Evolutionary conservation across 2,113 vertebrate species (phyloP), one percentile per base, ranked within the genome.

Genomic region (Nyctereutes procyonoides): DNA sequence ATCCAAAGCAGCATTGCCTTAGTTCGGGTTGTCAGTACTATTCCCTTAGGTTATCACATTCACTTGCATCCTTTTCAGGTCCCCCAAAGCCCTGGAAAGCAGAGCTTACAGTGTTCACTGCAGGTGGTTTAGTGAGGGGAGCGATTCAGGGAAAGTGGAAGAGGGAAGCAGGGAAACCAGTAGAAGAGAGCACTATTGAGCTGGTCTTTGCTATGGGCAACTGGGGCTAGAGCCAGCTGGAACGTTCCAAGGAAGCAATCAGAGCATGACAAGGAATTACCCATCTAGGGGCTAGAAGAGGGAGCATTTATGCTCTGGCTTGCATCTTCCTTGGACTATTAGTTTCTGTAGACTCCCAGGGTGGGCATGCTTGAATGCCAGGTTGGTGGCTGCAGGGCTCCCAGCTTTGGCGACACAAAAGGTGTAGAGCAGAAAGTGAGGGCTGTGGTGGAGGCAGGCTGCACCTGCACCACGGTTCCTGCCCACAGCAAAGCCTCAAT

Each of bases 361-460:
- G 16, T 8, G 76, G 20, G 5, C 53, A 43, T 20, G 15, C 24
- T n/a, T 53, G 65, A 67, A 77, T 16, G 35, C 19, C 43, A 56
- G 10, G 15, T 12, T 43, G 38, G 20, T 13, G 8, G 35, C 73
- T 14, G 8, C 5, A 20, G 73, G 6, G 43, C 56, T 38, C 77
- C 28, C 55, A 19, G 28, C 12, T 22, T n/a, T 8, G 38, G 2
- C 26, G 7, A 35, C 3, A 3, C 0, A 8, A 43, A 53, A 90
- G 3, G 22, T 35, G 2, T 0, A 53, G 26, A 10, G 20, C 67
- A 24, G 43, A 51, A n/a, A 19, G 30, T 3, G 30, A n/a, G 20
- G 26, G 32, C 17, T 20, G 1, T 3, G n/a, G 8, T 9, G 9
- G 16, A 35, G 3, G 22, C 12, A 3, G 4, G 2, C 10, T 8